Percentiles rank a stretch among this genome's conserved stretches.
phyloP scores from a whole-genome alignment of 2,888 invertebrate species.

The Copidosoma aretas region DNA sequence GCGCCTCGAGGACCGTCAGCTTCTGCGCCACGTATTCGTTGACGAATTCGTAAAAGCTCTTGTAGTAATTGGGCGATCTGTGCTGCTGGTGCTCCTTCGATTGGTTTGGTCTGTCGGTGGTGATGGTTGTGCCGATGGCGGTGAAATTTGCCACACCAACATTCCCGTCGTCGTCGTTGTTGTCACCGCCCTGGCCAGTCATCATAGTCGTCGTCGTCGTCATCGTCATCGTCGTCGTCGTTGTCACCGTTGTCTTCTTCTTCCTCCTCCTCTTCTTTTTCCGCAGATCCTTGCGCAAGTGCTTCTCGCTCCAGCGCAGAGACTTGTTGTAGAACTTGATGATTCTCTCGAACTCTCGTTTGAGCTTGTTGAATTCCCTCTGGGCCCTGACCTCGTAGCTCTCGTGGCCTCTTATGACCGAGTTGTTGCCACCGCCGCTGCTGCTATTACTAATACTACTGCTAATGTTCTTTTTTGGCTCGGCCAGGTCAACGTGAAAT shows the following conservation, averaged over 20 bases:
- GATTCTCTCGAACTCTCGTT: constrained; percentile 58
- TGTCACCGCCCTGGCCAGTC: too few species aligned
- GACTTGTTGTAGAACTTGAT: constrained; percentile 60
- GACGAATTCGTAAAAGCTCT: constrained; percentile 60
- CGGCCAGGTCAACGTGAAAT: constrained; percentile 58
- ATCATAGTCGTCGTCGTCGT: too few species aligned
- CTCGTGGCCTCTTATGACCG: constrained; percentile 44
- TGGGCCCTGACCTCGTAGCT: constrained; percentile 55
- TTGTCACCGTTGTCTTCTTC: constrained; percentile 42
- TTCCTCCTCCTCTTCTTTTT: constrained; percentile 50
- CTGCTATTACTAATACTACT: too few species aligned
- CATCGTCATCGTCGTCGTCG: constrained; percentile 13
- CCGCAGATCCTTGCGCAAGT: constrained; percentile 53
- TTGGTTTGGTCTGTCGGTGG: constrained; percentile 48
- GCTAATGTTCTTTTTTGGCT: constrained; percentile 46
- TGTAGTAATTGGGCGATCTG: constrained; percentile 54
- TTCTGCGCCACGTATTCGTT: constrained; percentile 58
- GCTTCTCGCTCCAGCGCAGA: constrained; percentile 59
- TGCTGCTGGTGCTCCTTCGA: constrained; percentile 54
- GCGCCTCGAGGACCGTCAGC: constrained; percentile 51
- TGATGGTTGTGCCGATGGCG: too few species aligned
- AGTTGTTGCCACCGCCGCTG: constrained; percentile 36
- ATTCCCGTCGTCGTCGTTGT: constrained; percentile 12
- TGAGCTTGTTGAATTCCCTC: constrained; percentile 57
- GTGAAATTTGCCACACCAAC: too few species aligned